phyloP scores from a whole-genome alignment of 1,140 invertebrate species.

The Campoletis sonorensis region DNA sequence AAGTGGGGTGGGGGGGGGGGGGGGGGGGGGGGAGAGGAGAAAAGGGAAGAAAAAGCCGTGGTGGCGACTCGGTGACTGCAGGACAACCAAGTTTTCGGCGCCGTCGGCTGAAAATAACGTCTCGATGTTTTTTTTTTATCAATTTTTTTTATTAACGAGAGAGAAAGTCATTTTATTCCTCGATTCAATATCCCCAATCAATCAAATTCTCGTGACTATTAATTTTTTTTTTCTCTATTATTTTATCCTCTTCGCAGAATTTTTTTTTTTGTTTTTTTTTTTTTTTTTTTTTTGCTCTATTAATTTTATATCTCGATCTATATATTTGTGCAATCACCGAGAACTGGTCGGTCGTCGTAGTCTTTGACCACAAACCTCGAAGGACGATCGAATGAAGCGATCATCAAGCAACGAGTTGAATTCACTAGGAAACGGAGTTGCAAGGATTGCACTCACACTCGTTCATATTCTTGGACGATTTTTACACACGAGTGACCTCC shows the following conservation, averaged over 20 bases:
- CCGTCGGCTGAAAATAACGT: neutral
- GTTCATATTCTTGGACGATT: no score
- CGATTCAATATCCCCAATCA: constrained; percentile 7
- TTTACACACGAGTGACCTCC: neutral
- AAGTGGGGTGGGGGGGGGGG: neutral
- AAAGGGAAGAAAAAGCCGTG: neutral
- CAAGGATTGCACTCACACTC: neutral
- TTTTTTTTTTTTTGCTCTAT: no score
- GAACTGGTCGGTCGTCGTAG: no score
- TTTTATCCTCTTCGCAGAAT: no score
- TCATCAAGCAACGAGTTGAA: neutral
- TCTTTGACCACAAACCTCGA: neutral
- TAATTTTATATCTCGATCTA: neutral
- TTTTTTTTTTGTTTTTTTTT: no score
- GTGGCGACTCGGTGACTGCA: neutral
- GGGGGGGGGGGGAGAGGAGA: neutral
- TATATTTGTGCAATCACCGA: neutral
- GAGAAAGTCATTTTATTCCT: neutral
- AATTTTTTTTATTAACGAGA: neutral
- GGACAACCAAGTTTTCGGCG: constrained; percentile 10
- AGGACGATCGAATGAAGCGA: neutral
- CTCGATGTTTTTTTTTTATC: neutral
- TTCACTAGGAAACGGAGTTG: neutral
- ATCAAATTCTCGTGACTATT: neutral
- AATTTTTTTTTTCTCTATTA: neutral